Conservation (phyloP, 1,140 invertebrate genomes). For the Acromyrmex charruanus region DNA sequence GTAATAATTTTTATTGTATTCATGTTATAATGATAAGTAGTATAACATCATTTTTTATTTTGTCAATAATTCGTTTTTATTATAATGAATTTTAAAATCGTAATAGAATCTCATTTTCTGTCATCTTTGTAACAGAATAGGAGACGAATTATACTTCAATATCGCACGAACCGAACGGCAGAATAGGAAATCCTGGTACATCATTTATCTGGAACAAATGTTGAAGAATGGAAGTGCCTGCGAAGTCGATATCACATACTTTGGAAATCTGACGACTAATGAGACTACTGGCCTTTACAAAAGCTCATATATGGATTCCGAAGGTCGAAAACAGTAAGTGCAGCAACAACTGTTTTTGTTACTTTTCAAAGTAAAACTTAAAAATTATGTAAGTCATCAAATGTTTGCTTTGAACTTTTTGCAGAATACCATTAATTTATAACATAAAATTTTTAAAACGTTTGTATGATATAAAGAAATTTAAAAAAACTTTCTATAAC, state of each 20-base stretch:
- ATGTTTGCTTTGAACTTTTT: not conserved
- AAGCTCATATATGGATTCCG: slow-evolving; percentile 86
- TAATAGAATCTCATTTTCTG: not conserved
- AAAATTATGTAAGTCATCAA: not conserved
- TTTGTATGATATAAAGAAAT: not conserved
- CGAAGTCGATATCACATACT: slow-evolving; percentile 87
- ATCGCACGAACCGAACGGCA: slow-evolving; percentile 57
- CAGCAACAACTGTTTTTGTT: slow-evolving; percentile 1
- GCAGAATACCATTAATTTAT: not conserved
- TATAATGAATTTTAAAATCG: not conserved
- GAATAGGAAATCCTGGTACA: slow-evolving; percentile 21
- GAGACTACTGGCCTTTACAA: slow-evolving; percentile 89
- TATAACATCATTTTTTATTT: not conserved
- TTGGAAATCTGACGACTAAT: slow-evolving; percentile 88
- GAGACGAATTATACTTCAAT: slow-evolving; percentile 47
- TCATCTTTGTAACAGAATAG: slow-evolving; percentile 30
- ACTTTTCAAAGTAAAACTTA: not conserved
- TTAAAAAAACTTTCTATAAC: not conserved
- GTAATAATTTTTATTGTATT: not conserved
- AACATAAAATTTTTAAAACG: not conserved
- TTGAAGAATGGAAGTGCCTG: slow-evolving; percentile 85
- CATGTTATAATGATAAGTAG: slow-evolving; percentile 2
- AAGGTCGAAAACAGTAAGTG: slow-evolving; percentile 86
- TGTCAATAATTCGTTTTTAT: not conserved
- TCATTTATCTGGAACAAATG: slow-evolving; percentile 87